A percentile compares a stretch with the other conserved stretches of the same genome.
phyloP scores from a whole-genome alignment of 2,888 invertebrate species.

The Sarcophaga subvicina region DNA sequence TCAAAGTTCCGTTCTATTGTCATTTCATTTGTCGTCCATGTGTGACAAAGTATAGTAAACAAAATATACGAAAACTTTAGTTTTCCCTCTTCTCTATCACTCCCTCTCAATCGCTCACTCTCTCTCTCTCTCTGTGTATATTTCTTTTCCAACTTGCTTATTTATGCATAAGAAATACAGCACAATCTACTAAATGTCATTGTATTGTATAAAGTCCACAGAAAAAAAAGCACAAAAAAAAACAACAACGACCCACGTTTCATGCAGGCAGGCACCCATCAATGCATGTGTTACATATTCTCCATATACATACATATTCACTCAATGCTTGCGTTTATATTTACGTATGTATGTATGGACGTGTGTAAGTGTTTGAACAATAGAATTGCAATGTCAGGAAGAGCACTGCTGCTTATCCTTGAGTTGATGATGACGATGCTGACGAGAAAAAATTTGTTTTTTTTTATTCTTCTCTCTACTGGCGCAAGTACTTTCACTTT shows the following conservation, averaged over 20 bases:
- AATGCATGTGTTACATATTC: too few species aligned
- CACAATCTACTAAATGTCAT: too few species aligned
- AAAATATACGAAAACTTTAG: neutral
- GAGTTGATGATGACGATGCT: constrained; percentile 34
- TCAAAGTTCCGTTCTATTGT: neutral
- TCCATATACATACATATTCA: neutral
- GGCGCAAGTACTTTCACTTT: constrained; percentile 58
- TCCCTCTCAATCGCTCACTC: too few species aligned
- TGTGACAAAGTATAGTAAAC: neutral
- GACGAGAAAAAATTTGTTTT: constrained; percentile 19
- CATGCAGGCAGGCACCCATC: too few species aligned
- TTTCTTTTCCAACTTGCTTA: neutral
- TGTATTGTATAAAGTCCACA: too few species aligned
- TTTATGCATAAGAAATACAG: neutral
- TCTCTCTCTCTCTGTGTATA: neutral
- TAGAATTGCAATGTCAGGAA: constrained; percentile 67
- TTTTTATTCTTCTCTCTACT: neutral
- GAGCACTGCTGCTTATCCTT: constrained; percentile 64
- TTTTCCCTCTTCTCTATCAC: too few species aligned
- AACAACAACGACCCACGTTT: too few species aligned
- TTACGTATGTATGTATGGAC: neutral
- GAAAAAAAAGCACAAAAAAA: too few species aligned
- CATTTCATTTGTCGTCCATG: neutral
- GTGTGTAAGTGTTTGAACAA: constrained; percentile 53
- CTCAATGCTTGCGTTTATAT: neutral